phyloP scores from a whole-genome alignment of 2,797 vertebrate genomes.

The Anguilla pacifica region DNA sequence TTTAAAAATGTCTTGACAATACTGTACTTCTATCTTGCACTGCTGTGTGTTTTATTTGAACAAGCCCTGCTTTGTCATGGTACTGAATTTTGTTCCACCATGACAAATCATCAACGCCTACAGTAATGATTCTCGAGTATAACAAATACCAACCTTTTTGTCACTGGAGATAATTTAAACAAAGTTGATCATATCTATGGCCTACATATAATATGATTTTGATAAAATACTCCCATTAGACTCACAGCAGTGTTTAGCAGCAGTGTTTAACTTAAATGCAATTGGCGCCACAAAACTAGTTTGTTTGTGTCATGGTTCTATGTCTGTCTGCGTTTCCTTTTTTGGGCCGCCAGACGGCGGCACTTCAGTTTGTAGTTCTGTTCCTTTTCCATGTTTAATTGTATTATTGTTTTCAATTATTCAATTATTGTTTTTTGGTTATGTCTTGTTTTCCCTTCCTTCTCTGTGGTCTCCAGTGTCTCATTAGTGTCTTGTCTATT shows the following conservation, averaged over 20 bases:
- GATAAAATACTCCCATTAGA: slow-evolving; percentile 17
- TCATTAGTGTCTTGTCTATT: too few relatives aligned
- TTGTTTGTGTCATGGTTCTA: too few relatives aligned
- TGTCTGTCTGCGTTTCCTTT: too few relatives aligned
- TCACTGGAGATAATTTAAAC: slow-evolving; percentile 29
- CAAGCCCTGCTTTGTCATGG: not conserved
- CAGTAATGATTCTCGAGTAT: slow-evolving; percentile 27
- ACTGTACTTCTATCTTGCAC: not conserved
- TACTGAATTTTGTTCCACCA: not conserved
- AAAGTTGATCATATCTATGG: slow-evolving; percentile 28
- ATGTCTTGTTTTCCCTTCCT: too few relatives aligned
- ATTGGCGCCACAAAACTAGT: not conserved
- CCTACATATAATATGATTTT: slow-evolving; percentile 24
- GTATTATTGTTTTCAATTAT: too few relatives aligned
- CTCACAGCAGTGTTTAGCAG: too few relatives aligned
- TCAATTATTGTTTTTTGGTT: too few relatives aligned
- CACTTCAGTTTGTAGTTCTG: too few relatives aligned
- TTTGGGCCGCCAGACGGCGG: too few relatives aligned
- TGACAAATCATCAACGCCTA: slow-evolving; percentile 14
- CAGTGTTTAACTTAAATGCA: not conserved
- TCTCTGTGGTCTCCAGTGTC: too few relatives aligned
- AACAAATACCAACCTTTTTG: not conserved
- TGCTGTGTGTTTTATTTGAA: not conserved
- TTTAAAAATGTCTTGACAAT: not conserved
- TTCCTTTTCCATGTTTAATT: too few relatives aligned